A percentile compares a stretch with the other conserved stretches of the same genome.
These are phyloP conservation scores for Argyrosomus regius DNA, from an alignment of 2,797 vertebrate species.

Conservation along the genomic window DNA sequence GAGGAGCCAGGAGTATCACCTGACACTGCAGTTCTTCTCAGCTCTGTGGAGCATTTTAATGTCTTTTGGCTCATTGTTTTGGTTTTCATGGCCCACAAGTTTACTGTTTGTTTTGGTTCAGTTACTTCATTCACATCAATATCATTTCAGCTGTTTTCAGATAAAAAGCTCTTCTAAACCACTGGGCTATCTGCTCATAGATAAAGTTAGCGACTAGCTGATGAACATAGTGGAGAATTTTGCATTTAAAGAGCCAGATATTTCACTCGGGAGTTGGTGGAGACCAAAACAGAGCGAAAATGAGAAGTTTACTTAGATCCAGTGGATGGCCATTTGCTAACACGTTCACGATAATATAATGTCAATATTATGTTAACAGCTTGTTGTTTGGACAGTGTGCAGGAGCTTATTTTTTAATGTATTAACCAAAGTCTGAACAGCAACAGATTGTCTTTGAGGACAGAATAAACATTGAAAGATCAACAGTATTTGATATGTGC, in stretches of 20 bases:
- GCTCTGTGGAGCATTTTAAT: not conserved
- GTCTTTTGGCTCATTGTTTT: not conserved
- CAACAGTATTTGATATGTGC: slow-evolving; percentile 7
- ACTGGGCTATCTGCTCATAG: not conserved
- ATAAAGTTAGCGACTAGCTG: not conserved
- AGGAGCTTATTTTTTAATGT: not conserved
- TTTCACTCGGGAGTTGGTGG: not conserved
- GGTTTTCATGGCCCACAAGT: not conserved
- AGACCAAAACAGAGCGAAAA: not conserved
- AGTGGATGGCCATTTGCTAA: not conserved
- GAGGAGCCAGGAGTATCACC: not conserved
- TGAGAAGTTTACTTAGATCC: not conserved
- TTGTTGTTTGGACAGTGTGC: not conserved
- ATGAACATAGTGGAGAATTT: not conserved
- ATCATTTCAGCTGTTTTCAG: not conserved
- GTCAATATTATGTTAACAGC: not conserved
- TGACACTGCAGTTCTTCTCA: not conserved
- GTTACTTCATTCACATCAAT: not conserved
- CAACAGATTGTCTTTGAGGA: not conserved
- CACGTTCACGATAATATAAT: not conserved
- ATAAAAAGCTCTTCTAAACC: not conserved
- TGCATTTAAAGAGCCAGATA: not conserved
- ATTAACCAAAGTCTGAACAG: not conserved
- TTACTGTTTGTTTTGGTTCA: not conserved
- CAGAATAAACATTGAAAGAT: not conserved